These are phyloP conservation scores for Pseudachorutes palmiensis DNA, from an alignment of 1,140 invertebrate genomes.

Conservation along the genomic window DNA sequence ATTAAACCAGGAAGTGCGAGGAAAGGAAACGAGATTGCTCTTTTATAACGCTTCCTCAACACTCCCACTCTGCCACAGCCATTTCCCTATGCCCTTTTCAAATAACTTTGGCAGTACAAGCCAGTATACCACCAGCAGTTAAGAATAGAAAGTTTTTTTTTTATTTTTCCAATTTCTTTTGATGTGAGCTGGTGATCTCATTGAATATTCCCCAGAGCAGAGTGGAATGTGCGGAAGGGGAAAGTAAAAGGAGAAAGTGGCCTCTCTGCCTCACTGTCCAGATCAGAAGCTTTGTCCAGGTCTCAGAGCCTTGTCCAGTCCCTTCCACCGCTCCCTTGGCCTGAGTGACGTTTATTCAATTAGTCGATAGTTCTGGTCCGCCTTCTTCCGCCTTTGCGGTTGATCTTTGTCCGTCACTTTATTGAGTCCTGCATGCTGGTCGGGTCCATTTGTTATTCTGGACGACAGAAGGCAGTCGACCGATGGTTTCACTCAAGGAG, in stretches of 20 bases:
- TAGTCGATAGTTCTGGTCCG: not conserved
- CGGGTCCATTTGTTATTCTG: slow-evolving; percentile 2
- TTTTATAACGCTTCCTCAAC: too few species aligned
- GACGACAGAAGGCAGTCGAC: not conserved
- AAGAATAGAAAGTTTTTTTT: too few species aligned
- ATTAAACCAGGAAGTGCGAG: too few species aligned
- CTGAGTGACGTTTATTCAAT: slow-evolving; percentile 8
- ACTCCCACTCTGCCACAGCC: too few species aligned
- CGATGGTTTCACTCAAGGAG: not conserved
- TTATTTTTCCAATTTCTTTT: too few species aligned
- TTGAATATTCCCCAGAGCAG: not conserved
- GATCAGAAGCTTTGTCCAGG: not conserved
- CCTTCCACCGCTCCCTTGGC: not conserved
- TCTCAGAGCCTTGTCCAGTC: not conserved
- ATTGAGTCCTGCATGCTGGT: not conserved
- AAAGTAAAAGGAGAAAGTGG: not conserved
- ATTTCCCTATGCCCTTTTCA: too few species aligned
- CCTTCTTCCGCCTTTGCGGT: not conserved
- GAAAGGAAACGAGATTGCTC: too few species aligned
- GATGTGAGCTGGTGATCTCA: not conserved
- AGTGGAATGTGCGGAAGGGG: not conserved
- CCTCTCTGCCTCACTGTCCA: not conserved
- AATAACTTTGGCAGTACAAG: too few species aligned
- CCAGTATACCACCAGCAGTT: too few species aligned
- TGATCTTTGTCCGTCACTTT: not conserved